Conservation (phyloP, 64 coral and sea anemone species). For the Platygyra sinensis region DNA sequence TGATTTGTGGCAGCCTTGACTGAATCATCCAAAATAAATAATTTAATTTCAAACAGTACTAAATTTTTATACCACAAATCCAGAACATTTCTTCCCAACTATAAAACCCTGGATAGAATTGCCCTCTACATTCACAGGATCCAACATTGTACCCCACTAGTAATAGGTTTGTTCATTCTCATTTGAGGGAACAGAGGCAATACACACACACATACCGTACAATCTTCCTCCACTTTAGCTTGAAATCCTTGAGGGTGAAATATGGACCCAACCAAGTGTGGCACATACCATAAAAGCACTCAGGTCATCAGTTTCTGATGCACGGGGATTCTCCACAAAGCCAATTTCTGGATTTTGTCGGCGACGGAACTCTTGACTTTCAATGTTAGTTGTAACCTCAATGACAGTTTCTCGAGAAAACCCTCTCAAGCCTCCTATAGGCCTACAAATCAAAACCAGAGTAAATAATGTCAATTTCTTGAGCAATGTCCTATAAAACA, state of each 20-base stretch:
- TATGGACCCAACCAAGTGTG: background rate
- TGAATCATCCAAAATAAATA: too few relatives aligned
- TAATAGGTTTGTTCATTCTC: too few relatives aligned
- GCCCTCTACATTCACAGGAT: background rate
- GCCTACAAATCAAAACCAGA: background rate
- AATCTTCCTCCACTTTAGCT: background rate
- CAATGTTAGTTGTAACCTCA: background rate
- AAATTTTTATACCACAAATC: background rate
- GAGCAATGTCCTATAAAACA: too few relatives aligned
- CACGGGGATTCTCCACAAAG: background rate
- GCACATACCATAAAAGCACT: background rate
- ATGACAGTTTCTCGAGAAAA: background rate
- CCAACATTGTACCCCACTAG: too few relatives aligned
- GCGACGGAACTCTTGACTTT: background rate
- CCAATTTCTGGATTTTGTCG: background rate
- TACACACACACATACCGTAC: background rate
- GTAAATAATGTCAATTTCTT: too few relatives aligned
- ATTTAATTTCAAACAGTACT: too few relatives aligned
- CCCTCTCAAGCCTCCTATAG: background rate
- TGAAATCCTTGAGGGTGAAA: background rate
- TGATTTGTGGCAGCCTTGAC: too few relatives aligned
- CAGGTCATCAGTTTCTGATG: background rate
- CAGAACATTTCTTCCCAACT: background rate
- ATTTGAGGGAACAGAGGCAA: too few relatives aligned
- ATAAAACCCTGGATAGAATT: background rate